These are phyloP conservation scores for Peromyscus polionotus DNA, from an alignment of 2,113 vertebrate genomes.

Conservation along the genomic window DNA sequence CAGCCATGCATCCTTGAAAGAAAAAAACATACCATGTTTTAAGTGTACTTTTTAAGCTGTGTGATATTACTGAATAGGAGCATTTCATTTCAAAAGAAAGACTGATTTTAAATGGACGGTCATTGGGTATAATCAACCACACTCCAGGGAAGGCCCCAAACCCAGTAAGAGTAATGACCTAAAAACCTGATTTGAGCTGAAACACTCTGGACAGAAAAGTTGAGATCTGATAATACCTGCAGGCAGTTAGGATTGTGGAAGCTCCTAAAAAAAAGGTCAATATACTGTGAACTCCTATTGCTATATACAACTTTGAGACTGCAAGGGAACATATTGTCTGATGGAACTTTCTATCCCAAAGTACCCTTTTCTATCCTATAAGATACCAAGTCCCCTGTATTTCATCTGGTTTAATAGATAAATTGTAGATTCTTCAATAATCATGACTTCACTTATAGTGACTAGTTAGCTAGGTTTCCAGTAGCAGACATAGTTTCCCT, in stretches of 20 bases:
- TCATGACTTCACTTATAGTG: background rate
- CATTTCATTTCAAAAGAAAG: background rate
- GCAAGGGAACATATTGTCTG: background rate
- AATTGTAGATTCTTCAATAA: background rate
- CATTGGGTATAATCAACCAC: background rate
- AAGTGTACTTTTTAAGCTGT: constrained; percentile 36
- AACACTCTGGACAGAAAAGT: background rate
- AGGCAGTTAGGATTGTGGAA: background rate
- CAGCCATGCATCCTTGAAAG: background rate
- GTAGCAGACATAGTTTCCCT: background rate
- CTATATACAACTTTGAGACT: background rate
- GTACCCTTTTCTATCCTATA: background rate
- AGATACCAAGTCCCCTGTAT: background rate
- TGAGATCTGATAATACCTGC: background rate
- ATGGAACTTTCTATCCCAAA: background rate
- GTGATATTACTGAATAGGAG: constrained; percentile 12
- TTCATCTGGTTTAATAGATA: background rate
- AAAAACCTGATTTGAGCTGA: background rate
- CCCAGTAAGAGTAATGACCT: background rate
- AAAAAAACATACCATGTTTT: constrained; percentile 2
- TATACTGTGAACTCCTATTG: background rate
- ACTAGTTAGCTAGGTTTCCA: background rate
- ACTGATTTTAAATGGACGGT: background rate
- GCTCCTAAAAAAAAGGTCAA: background rate
- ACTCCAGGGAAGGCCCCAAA: background rate